A percentile compares a stretch with the other conserved stretches of the same genome.
These are phyloP conservation scores for Loris lydekkerianus DNA, from an alignment of 2,797 vertebrate species.

Conservation along the genomic window DNA sequence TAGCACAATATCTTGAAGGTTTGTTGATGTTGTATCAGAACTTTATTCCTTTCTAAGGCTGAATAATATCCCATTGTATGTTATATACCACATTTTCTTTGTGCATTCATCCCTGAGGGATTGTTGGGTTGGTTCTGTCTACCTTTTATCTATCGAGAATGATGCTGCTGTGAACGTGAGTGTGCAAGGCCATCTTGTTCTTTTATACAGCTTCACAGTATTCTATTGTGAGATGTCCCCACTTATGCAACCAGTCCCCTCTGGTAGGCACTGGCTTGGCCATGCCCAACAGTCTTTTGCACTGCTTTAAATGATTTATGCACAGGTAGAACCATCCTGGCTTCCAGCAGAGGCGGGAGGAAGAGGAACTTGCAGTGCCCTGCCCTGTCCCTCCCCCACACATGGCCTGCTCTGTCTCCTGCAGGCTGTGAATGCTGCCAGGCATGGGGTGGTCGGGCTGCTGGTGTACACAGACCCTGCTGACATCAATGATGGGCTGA, in stretches of 20 bases:
- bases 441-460: conserved; percentile 90
- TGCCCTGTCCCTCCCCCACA: not conserved
- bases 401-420: not conserved
- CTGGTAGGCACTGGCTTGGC: not conserved
- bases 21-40: not conserved
- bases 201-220: not conserved
- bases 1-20: not conserved
- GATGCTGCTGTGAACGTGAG: not conserved
- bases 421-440: conserved; percentile 93
- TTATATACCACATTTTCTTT: not conserved
- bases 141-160: not conserved
- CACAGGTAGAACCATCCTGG: not conserved
- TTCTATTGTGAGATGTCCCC: not conserved
- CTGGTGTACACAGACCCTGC: conserved; percentile 94
- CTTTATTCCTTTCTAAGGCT: not conserved
- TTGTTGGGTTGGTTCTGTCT: not conserved
- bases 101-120: not conserved
- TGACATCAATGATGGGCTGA: conserved; percentile 93
- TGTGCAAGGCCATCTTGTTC: not conserved
- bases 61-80: not conserved
- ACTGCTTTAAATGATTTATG: not conserved
- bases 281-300: not conserved
- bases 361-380: not conserved
- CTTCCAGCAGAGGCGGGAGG: not conserved
- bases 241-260: not conserved